Evolutionary conservation across 2,113 vertebrate genomes (phyloP).

Genomic region (Cricetomys ansorgei): DNA sequence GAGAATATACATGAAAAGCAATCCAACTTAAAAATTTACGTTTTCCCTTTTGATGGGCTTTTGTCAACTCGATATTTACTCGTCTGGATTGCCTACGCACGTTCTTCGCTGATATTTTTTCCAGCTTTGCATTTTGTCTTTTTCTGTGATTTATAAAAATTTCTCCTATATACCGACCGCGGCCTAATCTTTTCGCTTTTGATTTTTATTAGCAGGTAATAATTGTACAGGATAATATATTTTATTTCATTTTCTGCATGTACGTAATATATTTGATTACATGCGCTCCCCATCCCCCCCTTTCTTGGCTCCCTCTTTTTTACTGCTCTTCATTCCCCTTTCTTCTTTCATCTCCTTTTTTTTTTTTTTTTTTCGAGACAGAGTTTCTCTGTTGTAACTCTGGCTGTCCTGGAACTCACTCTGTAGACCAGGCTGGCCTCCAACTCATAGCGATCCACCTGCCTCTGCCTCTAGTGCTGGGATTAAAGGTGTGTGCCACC

Average conservation of each 20-base stretch:
- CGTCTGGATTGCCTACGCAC: not conserved
- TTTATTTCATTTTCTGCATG: not conserved
- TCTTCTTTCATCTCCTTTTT: not conserved
- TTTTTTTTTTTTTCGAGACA: no score
- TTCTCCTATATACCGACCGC: not conserved
- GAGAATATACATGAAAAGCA: not conserved
- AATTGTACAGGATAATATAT: not conserved
- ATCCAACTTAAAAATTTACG: constrained; percentile 18
- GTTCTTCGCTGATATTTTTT: not conserved
- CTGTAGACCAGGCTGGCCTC: no score
- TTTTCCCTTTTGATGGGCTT: not conserved
- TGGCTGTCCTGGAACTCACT: no score
- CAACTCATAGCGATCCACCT: no score
- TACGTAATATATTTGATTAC: not conserved
- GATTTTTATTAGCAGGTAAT: not conserved
- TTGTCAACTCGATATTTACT: not conserved
- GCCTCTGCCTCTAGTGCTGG: no score
- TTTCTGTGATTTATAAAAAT: constrained; percentile 32
- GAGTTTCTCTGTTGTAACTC: no score
- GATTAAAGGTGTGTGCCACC: not conserved
- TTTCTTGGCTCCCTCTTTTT: not conserved
- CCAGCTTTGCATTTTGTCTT: not conserved
- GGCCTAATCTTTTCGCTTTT: not conserved
- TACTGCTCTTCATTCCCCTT: not conserved
- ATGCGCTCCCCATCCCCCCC: not conserved